phyloP scores from a whole-genome alignment of 2,797 vertebrate species.

The Lindbergichthys nudifrons region DNA sequence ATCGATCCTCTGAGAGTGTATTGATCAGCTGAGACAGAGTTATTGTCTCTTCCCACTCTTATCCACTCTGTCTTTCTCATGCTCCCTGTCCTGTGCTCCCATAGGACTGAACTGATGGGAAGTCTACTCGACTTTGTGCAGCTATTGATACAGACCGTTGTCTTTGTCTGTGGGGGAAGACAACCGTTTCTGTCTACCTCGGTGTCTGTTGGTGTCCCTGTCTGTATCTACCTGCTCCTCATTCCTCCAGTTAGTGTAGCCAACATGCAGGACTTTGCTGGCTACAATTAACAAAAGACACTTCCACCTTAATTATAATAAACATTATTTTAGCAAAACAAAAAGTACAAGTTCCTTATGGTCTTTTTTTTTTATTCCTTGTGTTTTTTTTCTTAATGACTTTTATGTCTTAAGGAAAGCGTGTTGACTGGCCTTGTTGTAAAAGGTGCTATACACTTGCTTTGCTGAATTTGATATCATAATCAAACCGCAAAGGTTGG shows the following conservation, averaged over 20 bases:
- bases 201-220: slow-evolving; percentile 12
- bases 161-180: slow-evolving; percentile 33
- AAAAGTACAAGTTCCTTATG: not conserved
- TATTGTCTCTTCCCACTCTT: slow-evolving; percentile 59
- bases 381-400: not conserved
- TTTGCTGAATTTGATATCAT: not conserved
- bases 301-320: not conserved
- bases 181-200: slow-evolving; percentile 35
- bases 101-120: slow-evolving; percentile 60
- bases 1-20: slow-evolving; percentile 69
- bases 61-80: slow-evolving; percentile 39
- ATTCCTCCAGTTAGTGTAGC: not conserved
- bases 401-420: not conserved
- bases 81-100: slow-evolving; percentile 37
- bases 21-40: slow-evolving; percentile 71
- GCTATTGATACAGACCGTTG: slow-evolving; percentile 54
- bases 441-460: not conserved
- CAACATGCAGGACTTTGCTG: slow-evolving; percentile 4
- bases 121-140: slow-evolving; percentile 52
- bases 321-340: too few relatives aligned
- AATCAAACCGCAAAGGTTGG: not conserved
- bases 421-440: not conserved
- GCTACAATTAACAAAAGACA: not conserved
- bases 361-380: not conserved
- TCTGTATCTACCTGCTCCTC: slow-evolving; percentile 12